These are phyloP conservation scores for Phenganax marumi DNA, from an alignment of 92 coral and sea anemone species.

Conservation along the genomic window DNA sequence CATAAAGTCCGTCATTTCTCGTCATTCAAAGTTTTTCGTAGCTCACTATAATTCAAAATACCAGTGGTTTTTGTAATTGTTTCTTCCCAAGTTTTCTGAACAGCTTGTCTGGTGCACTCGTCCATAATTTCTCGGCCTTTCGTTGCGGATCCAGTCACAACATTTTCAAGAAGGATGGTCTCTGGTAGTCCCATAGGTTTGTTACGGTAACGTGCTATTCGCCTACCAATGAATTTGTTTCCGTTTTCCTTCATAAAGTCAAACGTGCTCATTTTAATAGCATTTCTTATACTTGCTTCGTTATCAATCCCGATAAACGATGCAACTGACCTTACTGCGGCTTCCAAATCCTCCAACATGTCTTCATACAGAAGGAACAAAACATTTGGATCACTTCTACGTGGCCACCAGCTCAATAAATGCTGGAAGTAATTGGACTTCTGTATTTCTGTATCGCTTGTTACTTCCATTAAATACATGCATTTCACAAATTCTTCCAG, in stretches of 20 bases:
- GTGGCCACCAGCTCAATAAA: constrained; percentile 58
- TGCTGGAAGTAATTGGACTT: constrained; percentile 43
- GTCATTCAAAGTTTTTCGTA: neutral
- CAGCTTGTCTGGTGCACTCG: neutral
- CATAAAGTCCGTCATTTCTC: neutral
- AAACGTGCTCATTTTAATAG: constrained; percentile 22
- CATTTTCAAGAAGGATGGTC: neutral
- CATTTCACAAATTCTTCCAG: constrained; percentile 14
- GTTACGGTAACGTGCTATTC: neutral
- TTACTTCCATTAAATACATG: neutral
- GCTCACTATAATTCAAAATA: neutral
- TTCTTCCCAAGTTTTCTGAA: constrained; percentile 17
- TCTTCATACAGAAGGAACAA: constrained; percentile 57
- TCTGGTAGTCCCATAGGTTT: constrained; percentile 18
- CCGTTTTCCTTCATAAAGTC: constrained; percentile 15
- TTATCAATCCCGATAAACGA: constrained; percentile 12
- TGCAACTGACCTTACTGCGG: constrained; percentile 24
- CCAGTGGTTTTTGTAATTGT: neutral
- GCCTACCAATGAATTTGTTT: neutral
- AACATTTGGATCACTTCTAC: constrained; percentile 43
- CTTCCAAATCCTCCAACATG: constrained; percentile 48
- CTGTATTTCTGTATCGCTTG: constrained; percentile 29
- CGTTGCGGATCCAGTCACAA: neutral
- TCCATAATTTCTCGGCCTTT: constrained; percentile 1
- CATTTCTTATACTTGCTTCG: constrained; percentile 10